These are phyloP conservation scores for Chaetoderma sp. DNA, from an alignment of 2,888 invertebrate species.

Conservation along the genomic window DNA sequence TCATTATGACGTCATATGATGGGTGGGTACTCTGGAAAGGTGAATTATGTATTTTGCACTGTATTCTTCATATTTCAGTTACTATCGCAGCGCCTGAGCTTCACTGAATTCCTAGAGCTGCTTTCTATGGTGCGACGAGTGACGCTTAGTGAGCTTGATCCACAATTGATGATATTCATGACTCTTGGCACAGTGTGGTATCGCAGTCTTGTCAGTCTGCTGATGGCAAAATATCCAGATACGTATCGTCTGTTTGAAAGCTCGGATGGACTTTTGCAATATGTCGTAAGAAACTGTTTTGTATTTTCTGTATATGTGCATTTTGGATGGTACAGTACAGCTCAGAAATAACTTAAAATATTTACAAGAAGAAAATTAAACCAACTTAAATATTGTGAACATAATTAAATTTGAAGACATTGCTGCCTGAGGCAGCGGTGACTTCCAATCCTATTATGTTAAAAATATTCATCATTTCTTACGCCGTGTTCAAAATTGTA, in stretches of 20 bases:
- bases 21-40: not conserved
- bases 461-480: no score
- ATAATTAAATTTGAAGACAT: no score
- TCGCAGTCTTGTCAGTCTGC: constrained; percentile 75
- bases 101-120: constrained; percentile 77
- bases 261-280: constrained; percentile 74
- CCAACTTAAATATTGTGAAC: no score
- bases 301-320: not conserved
- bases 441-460: no score
- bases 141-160: constrained; percentile 75
- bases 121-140: constrained; percentile 74
- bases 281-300: constrained; percentile 71
- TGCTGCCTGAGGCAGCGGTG: no score
- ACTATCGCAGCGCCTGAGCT: constrained; percentile 70
- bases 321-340: no score
- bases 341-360: no score
- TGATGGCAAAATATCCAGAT: constrained; percentile 75
- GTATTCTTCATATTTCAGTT: not conserved
- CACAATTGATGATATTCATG: constrained; percentile 74
- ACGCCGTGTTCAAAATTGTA: no score
- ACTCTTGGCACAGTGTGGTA: constrained; percentile 78
- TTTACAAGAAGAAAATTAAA: no score
- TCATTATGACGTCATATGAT: no score
- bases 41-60: no score
- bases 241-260: constrained; percentile 74